A percentile compares a stretch with the other conserved stretches of the same genome.
These are phyloP conservation scores for Acleris cristana DNA, from an alignment of 2,888 invertebrate species.

Conservation along the genomic window DNA sequence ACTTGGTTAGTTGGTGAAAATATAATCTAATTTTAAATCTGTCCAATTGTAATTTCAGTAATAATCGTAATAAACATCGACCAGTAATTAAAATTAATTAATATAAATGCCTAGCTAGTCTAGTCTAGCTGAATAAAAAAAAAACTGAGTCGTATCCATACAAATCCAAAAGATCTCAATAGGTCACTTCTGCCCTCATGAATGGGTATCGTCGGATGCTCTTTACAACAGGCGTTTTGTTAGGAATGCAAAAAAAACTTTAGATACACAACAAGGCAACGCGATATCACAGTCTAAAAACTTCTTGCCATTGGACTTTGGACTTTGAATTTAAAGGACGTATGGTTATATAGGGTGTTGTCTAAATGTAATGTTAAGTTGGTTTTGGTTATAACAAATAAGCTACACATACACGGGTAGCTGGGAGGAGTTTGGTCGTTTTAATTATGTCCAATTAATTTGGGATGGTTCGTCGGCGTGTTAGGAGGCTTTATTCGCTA, in stretches of 20 bases:
- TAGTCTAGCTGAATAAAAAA: slow-evolving; percentile 9
- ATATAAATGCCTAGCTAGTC: no score
- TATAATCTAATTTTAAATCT: no score
- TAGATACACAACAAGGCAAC: slow-evolving; percentile 77
- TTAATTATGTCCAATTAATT: slow-evolving; percentile 83
- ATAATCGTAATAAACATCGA: neutral
- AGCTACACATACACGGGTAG: slow-evolving; percentile 69
- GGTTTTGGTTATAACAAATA: slow-evolving; percentile 60
- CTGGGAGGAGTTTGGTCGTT: slow-evolving; percentile 78
- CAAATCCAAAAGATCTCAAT: slow-evolving; percentile 70
- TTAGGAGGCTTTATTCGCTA: slow-evolving; percentile 57
- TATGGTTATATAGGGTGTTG: slow-evolving; percentile 34
- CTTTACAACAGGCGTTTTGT: slow-evolving; percentile 83
- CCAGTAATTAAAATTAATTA: neutral
- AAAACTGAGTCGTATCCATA: slow-evolving; percentile 54
- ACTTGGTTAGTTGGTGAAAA: no score
- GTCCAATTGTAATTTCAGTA: neutral
- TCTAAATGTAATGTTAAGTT: slow-evolving; percentile 35
- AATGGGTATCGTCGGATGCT: slow-evolving; percentile 82
- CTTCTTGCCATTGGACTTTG: slow-evolving; percentile 40
- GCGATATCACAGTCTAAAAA: slow-evolving; percentile 52
- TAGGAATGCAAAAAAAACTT: slow-evolving; percentile 83
- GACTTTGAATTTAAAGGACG: slow-evolving; percentile 42
- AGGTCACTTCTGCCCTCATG: slow-evolving; percentile 82
- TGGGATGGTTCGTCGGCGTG: slow-evolving; percentile 67